Base-by-base conservation (phyloP, 2,797 vertebrate genomes). In the Amblyraja radiata region DNA sequence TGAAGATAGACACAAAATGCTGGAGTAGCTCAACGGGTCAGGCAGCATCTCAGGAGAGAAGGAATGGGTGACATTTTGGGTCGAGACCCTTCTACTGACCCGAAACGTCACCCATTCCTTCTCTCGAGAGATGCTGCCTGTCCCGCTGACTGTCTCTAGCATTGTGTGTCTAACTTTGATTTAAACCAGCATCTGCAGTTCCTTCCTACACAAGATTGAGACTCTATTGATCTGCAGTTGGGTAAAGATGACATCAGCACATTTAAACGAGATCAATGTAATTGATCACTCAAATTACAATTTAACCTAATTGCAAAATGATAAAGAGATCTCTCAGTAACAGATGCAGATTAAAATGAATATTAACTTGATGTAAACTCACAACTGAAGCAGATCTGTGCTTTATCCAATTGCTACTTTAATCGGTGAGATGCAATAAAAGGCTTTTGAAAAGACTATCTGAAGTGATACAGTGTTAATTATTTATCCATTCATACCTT, bases 251-350 rank as follows among this genome's bases (percentile, higher is more conserved):
- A n/a, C 36, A 23, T 92, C 90, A 92, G 25, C 21, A 76, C 71
- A 76, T 73, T 73, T 92, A 54, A 21, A 28, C n/a, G 68, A 25
- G 16, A 88, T 88, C n/a, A 2, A 88, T 68, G 14, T 36, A 68
- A 68, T 36, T 88, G 84, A 68, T 68, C 61, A 68, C 21, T 88
- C 61, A 88, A 65, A 23, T 32, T 18, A n/a, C 63, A 88, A 88
- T 36, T 68, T 68, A 88, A 36, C n/a, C 36, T 88, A 88, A 68
- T 88, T 68, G 63, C 63, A 36, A 88, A 88, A 21, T 88, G 84
- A 88, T 68, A 88, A 83, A 61, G n/a, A 88, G 83, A 86, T 3
- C 11, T 86, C 58, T 86, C 61, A 65, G 84, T 32, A 18, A n/a
- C 63, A 63, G 61, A 18, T 88, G 61, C 36, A 88, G 68, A 88